Conservation (phyloP, 2,797 vertebrate genomes). For the Melanotaenia parkinsoni region DNA sequence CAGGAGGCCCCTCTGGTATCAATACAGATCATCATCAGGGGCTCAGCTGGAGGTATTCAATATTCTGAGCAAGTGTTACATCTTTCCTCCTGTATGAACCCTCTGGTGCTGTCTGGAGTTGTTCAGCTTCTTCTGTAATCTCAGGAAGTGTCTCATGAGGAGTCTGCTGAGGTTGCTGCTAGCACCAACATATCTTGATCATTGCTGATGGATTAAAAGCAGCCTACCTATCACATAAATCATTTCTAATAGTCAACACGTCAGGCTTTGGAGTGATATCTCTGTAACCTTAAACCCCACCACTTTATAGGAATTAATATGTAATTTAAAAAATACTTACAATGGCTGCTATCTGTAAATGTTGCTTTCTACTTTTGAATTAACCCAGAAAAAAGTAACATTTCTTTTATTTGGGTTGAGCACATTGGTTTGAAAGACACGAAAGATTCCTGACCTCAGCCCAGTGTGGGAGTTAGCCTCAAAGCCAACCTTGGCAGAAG, state of each 20-base stretch:
- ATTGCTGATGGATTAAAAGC: constrained; percentile 18
- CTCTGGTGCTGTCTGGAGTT: constrained; percentile 32
- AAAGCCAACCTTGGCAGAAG: constrained; percentile 40
- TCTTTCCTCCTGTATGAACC: constrained; percentile 29
- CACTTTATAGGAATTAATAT: not conserved
- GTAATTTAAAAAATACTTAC: not conserved
- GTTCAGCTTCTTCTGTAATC: constrained; percentile 29
- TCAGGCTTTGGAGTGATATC: not conserved
- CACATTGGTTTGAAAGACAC: constrained; percentile 11
- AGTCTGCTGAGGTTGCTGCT: constrained; percentile 19
- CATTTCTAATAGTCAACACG: not conserved
- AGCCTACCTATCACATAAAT: constrained; percentile 16
- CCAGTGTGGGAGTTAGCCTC: constrained; percentile 17
- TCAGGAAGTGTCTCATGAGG: constrained; percentile 14
- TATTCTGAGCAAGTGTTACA: constrained; percentile 44
- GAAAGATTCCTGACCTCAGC: constrained; percentile 20
- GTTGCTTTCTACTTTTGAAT: not conserved
- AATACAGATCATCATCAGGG: constrained; percentile 64
- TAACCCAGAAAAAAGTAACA: not conserved
- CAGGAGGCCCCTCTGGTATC: constrained; percentile 65
- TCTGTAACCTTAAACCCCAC: constrained; percentile 14
- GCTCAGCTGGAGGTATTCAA: constrained; percentile 46
- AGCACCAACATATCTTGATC: constrained; percentile 21
- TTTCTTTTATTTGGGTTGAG: not conserved
- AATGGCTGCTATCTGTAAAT: constrained; percentile 1